Evolutionary conservation across 2,113 vertebrate genomes (phyloP).

Genomic region (Galbula dea): DNA sequence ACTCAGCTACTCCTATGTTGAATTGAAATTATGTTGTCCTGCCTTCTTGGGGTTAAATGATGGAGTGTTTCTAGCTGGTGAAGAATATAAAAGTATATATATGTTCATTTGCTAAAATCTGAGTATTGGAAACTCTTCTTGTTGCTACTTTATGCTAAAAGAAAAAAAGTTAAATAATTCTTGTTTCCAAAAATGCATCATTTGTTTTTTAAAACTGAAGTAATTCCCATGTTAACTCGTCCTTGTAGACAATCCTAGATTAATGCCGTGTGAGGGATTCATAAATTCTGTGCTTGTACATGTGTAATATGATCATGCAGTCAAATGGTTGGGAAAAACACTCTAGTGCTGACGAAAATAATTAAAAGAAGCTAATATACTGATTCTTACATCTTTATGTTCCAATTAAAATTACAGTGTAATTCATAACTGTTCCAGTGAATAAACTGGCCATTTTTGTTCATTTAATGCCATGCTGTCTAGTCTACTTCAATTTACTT

Average conservation of each 20-base stretch:
- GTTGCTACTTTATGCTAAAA: constrained; percentile 69
- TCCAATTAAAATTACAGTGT: constrained; percentile 74
- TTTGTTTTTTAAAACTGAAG: constrained; percentile 67
- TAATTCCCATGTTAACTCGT: constrained; percentile 61
- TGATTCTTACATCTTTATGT: constrained; percentile 72
- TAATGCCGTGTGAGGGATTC: constrained; percentile 65
- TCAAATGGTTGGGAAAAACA: constrained; percentile 65
- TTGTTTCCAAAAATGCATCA: constrained; percentile 52
- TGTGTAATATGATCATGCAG: constrained; percentile 66
- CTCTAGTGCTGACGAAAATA: constrained; percentile 70
- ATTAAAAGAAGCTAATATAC: constrained; percentile 62
- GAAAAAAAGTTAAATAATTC: constrained; percentile 52
- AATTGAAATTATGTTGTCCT: constrained; percentile 65
- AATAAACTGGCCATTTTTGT: constrained; percentile 80
- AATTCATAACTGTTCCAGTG: constrained; percentile 77
- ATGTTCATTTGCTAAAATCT: constrained; percentile 64
- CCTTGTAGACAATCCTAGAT: constrained; percentile 68
- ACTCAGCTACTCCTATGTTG: constrained; percentile 59
- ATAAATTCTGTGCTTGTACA: constrained; percentile 62
- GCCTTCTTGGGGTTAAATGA: constrained; percentile 63
- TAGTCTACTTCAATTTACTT: constrained; percentile 20
- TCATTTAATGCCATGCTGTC: constrained; percentile 66
- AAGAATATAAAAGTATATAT: constrained; percentile 58
- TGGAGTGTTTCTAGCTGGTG: constrained; percentile 68
- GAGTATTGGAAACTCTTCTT: constrained; percentile 53